Percentiles rank a stretch among this genome's conserved stretches.
Conservation (phyloP, 2,113 vertebrate genomes). For the Ciconia maguari region DNA sequence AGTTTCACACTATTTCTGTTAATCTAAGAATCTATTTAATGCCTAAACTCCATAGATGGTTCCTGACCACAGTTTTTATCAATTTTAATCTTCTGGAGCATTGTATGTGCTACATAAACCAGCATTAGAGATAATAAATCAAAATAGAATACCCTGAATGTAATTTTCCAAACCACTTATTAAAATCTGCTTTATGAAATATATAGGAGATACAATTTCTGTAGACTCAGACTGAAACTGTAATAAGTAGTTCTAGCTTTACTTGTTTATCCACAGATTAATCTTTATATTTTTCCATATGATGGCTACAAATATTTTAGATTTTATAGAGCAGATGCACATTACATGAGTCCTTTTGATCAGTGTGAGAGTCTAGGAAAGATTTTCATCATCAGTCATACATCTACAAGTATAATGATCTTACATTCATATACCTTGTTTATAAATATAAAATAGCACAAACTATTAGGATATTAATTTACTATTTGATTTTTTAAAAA, state of each 20-base stretch:
- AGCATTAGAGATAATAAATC: slow-evolving; percentile 53
- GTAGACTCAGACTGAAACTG: not conserved
- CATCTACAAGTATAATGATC: not conserved
- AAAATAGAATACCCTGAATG: slow-evolving; percentile 23
- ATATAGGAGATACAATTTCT: slow-evolving; percentile 37
- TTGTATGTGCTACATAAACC: slow-evolving; percentile 2
- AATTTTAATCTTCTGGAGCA: slow-evolving; percentile 43
- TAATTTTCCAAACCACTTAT: slow-evolving; percentile 49
- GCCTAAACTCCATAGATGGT: slow-evolving; percentile 13
- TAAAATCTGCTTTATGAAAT: slow-evolving; percentile 40
- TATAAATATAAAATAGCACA: not conserved
- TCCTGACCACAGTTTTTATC: slow-evolving; percentile 22
- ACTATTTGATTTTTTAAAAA: not conserved
- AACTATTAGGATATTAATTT: not conserved
- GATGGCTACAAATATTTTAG: slow-evolving; percentile 18
- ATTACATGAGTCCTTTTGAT: not conserved
- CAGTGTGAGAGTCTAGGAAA: not conserved
- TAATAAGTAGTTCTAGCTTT: slow-evolving; percentile 10
- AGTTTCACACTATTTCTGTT: slow-evolving; percentile 27
- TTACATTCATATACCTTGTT: not conserved
- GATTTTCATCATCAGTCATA: not conserved
- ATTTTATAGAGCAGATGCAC: not conserved
- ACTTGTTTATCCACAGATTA: not conserved
- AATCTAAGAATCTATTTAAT: slow-evolving; percentile 35
- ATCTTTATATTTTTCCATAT: slow-evolving; percentile 11